Evolutionary conservation across 2,888 invertebrate species (phyloP).

Genomic region (Ditula angustiorana): DNA sequence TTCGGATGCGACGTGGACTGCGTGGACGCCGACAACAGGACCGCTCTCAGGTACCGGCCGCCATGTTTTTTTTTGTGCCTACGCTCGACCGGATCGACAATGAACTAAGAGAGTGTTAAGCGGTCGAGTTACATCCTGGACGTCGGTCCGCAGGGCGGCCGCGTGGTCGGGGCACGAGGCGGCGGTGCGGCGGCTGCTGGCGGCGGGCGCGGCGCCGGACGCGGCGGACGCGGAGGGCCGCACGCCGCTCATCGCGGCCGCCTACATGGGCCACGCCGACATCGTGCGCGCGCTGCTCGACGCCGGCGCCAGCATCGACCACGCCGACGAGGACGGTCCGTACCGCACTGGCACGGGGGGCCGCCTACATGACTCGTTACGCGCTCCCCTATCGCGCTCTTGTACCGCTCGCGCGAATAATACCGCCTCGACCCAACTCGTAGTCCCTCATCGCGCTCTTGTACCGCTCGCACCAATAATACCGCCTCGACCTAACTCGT

Average conservation of each 20-base stretch:
- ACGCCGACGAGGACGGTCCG: conserved; percentile 92
- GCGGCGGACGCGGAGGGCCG: conserved; percentile 95
- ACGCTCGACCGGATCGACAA: too few relatives aligned
- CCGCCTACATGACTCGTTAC: too few relatives aligned
- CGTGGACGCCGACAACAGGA: conserved; percentile 94
- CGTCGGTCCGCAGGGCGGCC: conserved; percentile 86
- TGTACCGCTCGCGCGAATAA: too few relatives aligned
- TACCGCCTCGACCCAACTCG: too few relatives aligned
- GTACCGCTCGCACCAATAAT: too few relatives aligned
- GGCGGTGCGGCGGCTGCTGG: conserved; percentile 90
- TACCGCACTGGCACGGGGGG: too few relatives aligned
- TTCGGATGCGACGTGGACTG: conserved; percentile 94
- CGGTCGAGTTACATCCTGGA: background rate
- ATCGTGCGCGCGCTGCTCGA: conserved; percentile 94
- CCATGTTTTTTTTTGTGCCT: too few relatives aligned
- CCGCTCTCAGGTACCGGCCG: conserved; percentile 87
- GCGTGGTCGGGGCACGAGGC: conserved; percentile 98
- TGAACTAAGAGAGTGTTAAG: too few relatives aligned
- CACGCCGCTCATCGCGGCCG: conserved; percentile 97
- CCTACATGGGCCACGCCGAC: conserved; percentile 98
- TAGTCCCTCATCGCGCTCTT: too few relatives aligned
- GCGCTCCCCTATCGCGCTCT: too few relatives aligned
- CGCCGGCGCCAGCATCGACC: conserved; percentile 93
- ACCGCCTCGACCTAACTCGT: too few relatives aligned
- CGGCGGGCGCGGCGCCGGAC: conserved; percentile 92